phyloP scores from a whole-genome alignment of 2,113 vertebrate genomes.

The Junco hyemalis region DNA sequence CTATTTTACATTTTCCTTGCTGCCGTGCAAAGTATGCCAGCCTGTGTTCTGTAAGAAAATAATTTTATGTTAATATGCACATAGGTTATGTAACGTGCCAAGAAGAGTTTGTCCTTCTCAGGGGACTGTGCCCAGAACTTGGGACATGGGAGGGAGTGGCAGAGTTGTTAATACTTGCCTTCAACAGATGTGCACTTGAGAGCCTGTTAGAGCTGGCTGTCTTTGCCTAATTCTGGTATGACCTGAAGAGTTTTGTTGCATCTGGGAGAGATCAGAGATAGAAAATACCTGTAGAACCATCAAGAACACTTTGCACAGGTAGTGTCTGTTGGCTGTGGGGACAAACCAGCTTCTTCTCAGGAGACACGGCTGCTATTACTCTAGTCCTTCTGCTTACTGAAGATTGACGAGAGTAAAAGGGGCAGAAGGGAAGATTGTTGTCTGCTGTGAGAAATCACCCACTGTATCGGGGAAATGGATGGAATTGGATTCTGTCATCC shows the following conservation, averaged over 20 bases:
- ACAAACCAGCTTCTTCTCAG: neutral
- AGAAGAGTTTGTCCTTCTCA: conserved; percentile 1
- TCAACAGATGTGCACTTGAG: neutral
- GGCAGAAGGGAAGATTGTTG: neutral
- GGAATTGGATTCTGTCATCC: neutral
- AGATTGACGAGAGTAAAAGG: neutral
- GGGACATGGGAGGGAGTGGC: conserved; percentile 26
- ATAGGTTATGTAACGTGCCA: neutral
- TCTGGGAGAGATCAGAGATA: neutral
- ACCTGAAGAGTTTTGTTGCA: neutral
- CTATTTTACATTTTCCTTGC: neutral
- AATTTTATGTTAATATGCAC: neutral
- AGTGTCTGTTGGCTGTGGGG: neutral
- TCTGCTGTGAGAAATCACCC: neutral
- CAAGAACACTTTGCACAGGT: neutral
- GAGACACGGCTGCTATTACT: neutral
- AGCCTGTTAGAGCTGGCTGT: neutral
- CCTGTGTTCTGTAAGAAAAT: neutral
- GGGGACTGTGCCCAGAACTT: neutral
- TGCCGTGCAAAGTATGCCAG: neutral
- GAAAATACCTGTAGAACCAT: neutral
- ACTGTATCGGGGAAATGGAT: accelerated
- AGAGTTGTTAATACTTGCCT: conserved; percentile 53
- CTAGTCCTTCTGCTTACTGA: neutral
- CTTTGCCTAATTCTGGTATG: neutral